These are phyloP conservation scores for Hermaeophaga mercurialis DNA, from an alignment of 2,888 invertebrate species.

Conservation along the genomic window DNA sequence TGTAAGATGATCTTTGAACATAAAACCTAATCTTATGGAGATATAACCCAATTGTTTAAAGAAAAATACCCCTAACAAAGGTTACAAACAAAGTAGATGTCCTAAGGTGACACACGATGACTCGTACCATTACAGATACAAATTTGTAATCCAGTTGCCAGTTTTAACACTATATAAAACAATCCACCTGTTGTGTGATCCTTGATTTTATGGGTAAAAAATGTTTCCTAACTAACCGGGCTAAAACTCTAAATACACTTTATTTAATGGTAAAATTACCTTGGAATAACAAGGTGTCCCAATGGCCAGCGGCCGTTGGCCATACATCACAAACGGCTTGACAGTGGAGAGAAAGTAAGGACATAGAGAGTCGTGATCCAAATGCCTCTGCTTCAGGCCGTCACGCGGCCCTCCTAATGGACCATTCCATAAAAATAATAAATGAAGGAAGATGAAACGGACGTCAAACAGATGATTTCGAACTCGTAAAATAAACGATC, in stretches of 20 bases:
- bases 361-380: conserved; percentile 13
- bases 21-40: too few species aligned
- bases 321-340: conserved; percentile 51
- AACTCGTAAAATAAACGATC: conserved; percentile 27
- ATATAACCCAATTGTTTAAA: too few species aligned
- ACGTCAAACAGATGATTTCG: conserved; percentile 38
- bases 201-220: too few species aligned
- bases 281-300: conserved; percentile 50
- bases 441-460: conserved; percentile 44
- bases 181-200: too few species aligned
- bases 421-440: conserved; percentile 47
- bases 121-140: too few species aligned
- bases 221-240: too few species aligned
- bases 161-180: too few species aligned
- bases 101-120: too few species aligned
- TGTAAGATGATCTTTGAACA: too few species aligned
- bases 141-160: too few species aligned
- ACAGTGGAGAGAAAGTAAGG: conserved; percentile 36
- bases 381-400: conserved; percentile 6
- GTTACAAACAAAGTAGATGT: too few species aligned
- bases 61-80: too few species aligned
- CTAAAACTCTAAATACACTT: conserved; percentile 33
- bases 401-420: conserved; percentile 43
- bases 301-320: conserved; percentile 39
- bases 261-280: conserved; percentile 51